phyloP scores from a whole-genome alignment of 2,797 vertebrate genomes.

The Spinibarbus caldwelli region DNA sequence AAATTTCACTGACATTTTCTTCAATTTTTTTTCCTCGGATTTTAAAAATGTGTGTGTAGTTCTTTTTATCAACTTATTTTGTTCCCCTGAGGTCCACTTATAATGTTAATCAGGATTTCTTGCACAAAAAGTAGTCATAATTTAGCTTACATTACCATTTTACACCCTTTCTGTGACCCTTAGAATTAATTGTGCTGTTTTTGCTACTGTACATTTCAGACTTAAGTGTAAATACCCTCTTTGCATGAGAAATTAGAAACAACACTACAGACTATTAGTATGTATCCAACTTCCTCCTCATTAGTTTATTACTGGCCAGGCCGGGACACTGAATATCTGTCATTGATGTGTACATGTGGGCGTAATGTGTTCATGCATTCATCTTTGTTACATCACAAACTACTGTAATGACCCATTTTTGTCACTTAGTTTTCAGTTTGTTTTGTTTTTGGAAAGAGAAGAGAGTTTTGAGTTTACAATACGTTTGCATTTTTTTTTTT shows the following conservation, averaged over 20 bases:
- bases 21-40: neutral
- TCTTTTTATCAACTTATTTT: neutral
- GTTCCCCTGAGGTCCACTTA: conserved; percentile 3
- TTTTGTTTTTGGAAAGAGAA: neutral
- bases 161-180: neutral
- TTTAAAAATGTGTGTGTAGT: neutral
- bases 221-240: neutral
- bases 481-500: neutral
- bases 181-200: conserved; percentile 7
- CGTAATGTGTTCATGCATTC: neutral
- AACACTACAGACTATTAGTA: neutral
- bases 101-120: neutral
- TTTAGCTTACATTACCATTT: conserved; percentile 9
- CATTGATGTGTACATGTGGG: neutral
- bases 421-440: neutral
- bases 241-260: neutral
- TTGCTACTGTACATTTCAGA: conserved; percentile 9
- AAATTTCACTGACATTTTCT: neutral
- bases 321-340: neutral
- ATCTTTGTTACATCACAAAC: neutral
- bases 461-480: neutral
- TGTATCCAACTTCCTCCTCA: neutral
- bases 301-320: neutral
- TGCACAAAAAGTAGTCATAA: neutral
- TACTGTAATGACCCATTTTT: neutral